Percentiles rank a stretch among this genome's conserved stretches.
Conservation (phyloP, 23 tunicate species). For the Ciona savignyi region DNA sequence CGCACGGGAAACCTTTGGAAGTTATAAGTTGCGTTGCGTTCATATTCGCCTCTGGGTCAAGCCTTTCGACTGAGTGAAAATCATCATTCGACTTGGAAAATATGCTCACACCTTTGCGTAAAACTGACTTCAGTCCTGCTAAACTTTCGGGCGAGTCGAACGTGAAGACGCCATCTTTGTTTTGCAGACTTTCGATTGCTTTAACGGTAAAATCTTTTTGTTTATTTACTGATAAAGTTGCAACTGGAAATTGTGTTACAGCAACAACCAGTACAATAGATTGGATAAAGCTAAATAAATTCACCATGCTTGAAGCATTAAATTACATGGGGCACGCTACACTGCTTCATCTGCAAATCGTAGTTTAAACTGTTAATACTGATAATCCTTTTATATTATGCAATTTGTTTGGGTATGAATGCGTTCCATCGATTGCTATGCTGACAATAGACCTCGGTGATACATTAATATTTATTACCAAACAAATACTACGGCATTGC, state of each 20-base stretch:
- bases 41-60: constrained; percentile 46
- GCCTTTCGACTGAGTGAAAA: background rate
- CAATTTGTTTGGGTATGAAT: no score
- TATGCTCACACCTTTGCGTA: background rate
- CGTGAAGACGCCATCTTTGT: background rate
- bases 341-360: no score
- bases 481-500: no score
- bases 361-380: no score
- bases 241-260: background rate
- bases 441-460: no score
- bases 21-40: constrained; percentile 60
- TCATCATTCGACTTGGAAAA: background rate
- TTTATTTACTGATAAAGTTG: background rate
- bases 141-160: background rate
- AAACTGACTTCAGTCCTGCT: background rate
- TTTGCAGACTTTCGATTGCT: background rate
- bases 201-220: background rate
- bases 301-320: no score
- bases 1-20: constrained; percentile 68
- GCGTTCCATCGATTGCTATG: no score
- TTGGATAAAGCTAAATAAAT: no score
- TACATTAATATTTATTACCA: no score
- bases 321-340: no score
- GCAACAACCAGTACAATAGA: no score
- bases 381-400: no score